Base-by-base conservation (phyloP, 2,888 invertebrate species). In the Koerneria pararmatus region DNA sequence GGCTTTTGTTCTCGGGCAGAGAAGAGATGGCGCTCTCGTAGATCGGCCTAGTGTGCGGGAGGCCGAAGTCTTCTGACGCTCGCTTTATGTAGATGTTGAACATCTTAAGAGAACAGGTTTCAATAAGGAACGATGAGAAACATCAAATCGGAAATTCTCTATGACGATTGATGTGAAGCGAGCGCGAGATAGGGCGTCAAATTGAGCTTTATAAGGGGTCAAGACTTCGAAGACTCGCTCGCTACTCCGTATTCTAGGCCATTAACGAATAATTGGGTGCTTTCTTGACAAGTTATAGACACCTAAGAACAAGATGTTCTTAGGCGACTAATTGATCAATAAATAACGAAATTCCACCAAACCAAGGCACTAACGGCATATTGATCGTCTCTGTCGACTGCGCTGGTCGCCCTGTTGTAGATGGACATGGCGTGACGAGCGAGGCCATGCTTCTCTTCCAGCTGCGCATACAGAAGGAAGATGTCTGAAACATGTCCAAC, bases 391-490 rank as follows among this genome's bases (percentile, higher is more conserved):
- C 91, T 90, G 35, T 91, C 88, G 41, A 99, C 97, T 22, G 92
- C 92, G 78, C 89, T 89, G 2, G 95, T 93, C 1, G 95, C 94
- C 74, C 95, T 88, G 84, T 97, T 95, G 85, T 98, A 99, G 0
- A 98, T 95, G n/a, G 91, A 90, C 95, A 98, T 95, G 5, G 97
- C 97, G 85, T 97, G 95, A 73, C 95, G 88, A 0, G 97, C 94
- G 84, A 97, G 88, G 0, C 98, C 98, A 86, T 95, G 91, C 75
- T 98, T 93, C 85, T 99, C 98, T 86, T 99, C 98, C 79, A 98
- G 86, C 86, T 97, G 95, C 0, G 97, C 97, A 86, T 97, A 99
- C 5, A 99, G 85, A 69, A 99, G 86, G 85, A 92, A 99, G 75
- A 99, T 89, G 19, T 84, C 86, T 86, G 75, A 61, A 78, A 64